A percentile compares a stretch with the other conserved stretches of the same genome.
These are phyloP conservation scores for Acromyrmex charruanus DNA, from an alignment of 1,140 invertebrate species.

Conservation along the genomic window DNA sequence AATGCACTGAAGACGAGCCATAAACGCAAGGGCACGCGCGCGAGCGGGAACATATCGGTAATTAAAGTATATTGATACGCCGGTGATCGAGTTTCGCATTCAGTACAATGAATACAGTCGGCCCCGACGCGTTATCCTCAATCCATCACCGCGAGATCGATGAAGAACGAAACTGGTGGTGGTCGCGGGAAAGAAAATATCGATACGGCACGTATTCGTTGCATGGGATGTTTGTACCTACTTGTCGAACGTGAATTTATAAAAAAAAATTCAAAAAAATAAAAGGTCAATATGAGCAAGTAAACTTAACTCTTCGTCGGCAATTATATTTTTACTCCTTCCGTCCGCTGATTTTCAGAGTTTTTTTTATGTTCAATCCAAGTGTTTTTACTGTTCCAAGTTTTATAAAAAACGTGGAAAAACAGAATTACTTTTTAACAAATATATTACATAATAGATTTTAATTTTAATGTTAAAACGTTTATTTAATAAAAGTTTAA, in stretches of 20 bases:
- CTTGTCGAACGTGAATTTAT: neutral
- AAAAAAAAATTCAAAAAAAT: neutral
- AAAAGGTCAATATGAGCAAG: neutral
- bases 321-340: too few species aligned
- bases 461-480: too few species aligned
- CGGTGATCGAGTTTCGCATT: slow-evolving; percentile 40
- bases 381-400: too few species aligned
- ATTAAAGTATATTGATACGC: slow-evolving; percentile 67
- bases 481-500: too few species aligned
- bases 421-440: too few species aligned
- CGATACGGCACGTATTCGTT: neutral
- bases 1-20: slow-evolving; percentile 21
- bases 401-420: too few species aligned
- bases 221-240: neutral
- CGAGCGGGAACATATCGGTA: slow-evolving; percentile 30
- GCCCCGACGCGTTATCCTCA: slow-evolving; percentile 8
- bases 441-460: too few species aligned
- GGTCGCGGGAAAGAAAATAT: neutral
- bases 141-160: slow-evolving; percentile 36
- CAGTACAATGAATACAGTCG: neutral
- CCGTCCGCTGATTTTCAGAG: too few species aligned
- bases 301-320: too few species aligned
- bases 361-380: too few species aligned
- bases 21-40: slow-evolving; percentile 39
- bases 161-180: slow-evolving; percentile 30